Base-by-base conservation (phyloP, 2,797 vertebrate species). In the Pyrocephalus nanus region DNA sequence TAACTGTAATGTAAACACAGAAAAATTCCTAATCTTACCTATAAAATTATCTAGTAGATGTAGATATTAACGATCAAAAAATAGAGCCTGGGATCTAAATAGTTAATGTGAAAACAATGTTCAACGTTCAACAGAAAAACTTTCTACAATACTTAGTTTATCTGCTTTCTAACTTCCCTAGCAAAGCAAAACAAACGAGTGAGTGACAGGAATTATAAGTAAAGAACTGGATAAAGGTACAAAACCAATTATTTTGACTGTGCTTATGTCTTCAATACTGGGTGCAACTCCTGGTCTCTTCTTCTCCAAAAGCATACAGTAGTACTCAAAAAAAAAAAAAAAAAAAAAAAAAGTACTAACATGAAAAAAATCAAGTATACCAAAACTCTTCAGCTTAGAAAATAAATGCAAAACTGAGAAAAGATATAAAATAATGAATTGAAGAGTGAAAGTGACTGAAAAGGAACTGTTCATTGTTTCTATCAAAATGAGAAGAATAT, bases 341-440 rank as follows among this genome's bases (percentile, higher is more conserved):
- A 5, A 2, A 1, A 2, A 1, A 2, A 6, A 29, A 15, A 61
- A 5, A 2, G 3, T 12, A 77, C 5, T 43, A 83, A 54, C 5
- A 5, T 19, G 8, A 74, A 85, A 82, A 76, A 58, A 65, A 69
- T 48, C 34, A 75, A 64, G 54, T 3, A 58, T 5, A 5, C n/a
- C 30, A 18, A 8, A 86, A 65, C 10, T 36, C 50, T 45, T 54
- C 64, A 55, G 9, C 7, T 54, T 40, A 64, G 64, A 43, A 95
- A 95, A 84, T 15, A 50, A 91, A 69, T 9, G 36, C 26, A 69
- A 65, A 42, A n/a, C 15, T 50, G 25, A 43, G 25, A 21, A 67
- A 88, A 70, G 26, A 45, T 9, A 76, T 1, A 51, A 76, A 90
- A 77, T 29, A 13, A 29, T 7, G 4, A 67, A 51, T 5, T 92